Evolutionary conservation across 2,888 invertebrate species (phyloP).

Genomic region (Rotaria macrura): DNA sequence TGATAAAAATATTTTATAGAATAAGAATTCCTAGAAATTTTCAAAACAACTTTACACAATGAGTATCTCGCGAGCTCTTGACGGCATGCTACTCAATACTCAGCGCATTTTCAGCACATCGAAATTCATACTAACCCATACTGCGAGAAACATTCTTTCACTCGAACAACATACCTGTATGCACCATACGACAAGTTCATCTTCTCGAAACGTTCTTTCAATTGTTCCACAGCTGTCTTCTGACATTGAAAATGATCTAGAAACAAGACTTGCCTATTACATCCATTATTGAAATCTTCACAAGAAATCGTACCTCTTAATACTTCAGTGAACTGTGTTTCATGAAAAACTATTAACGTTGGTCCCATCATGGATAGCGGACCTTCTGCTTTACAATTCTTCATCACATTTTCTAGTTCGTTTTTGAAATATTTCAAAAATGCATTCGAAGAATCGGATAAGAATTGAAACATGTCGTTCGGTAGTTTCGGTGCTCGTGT

Average conservation of each 20-base stretch:
- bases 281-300: background rate
- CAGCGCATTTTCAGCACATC: no score
- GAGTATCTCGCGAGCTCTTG: no score
- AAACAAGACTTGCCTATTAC: background rate
- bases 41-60: no score
- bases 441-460: slow-evolving; percentile 65
- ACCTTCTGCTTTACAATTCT: slow-evolving; percentile 51
- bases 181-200: slow-evolving; percentile 60
- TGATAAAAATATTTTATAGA: no score
- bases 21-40: no score
- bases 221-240: slow-evolving; percentile 40
- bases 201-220: slow-evolving; percentile 57
- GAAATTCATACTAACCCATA: no score
- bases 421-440: slow-evolving; percentile 63
- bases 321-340: slow-evolving; percentile 63
- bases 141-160: no score
- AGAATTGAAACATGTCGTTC: slow-evolving; percentile 65
- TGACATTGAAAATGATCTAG: slow-evolving; percentile 31
- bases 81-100: no score
- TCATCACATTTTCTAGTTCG: slow-evolving; percentile 46
- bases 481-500: slow-evolving; percentile 66
- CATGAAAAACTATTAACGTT: slow-evolving; percentile 67
- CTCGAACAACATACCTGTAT: slow-evolving; percentile 48
- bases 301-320: slow-evolving; percentile 42
- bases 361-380: slow-evolving; percentile 55